These are phyloP conservation scores for Morphnarchus princeps DNA, from an alignment of 2,113 vertebrate genomes.

Conservation along the genomic window DNA sequence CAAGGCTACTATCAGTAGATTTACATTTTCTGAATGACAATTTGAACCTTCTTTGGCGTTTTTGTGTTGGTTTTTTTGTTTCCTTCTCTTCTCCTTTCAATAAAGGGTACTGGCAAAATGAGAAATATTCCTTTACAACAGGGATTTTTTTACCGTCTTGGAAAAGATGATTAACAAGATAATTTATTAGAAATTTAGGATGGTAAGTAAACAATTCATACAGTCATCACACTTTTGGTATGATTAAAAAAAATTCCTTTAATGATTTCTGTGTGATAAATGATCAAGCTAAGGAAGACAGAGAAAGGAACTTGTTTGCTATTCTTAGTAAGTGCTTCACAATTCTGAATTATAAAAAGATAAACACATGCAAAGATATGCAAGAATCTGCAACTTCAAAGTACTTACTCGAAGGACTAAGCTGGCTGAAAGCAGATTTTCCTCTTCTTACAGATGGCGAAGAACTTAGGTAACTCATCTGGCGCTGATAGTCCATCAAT, in stretches of 20 bases:
- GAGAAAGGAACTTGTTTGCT: background rate
- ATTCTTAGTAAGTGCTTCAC: background rate
- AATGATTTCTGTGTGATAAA: background rate
- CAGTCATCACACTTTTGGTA: background rate
- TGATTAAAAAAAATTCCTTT: background rate
- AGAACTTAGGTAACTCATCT: conserved; percentile 72
- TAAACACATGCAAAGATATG: background rate
- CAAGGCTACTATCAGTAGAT: background rate
- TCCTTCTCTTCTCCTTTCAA: background rate
- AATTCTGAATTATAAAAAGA: background rate
- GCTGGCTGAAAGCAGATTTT: conserved; percentile 67
- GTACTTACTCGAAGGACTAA: conserved; percentile 69
- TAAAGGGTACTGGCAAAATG: background rate
- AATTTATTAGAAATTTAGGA: background rate
- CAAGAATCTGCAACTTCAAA: background rate
- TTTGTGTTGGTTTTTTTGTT: background rate
- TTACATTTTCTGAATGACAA: background rate
- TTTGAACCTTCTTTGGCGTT: background rate
- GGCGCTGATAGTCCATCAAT: conserved; percentile 86
- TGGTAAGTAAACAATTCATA: background rate
- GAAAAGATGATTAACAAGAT: background rate
- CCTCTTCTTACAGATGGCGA: conserved; percentile 57
- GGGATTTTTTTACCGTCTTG: background rate
- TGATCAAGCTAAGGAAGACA: background rate
- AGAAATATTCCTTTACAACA: background rate